These are phyloP conservation scores for Ctenicera cuprea DNA, from an alignment of 2,888 invertebrate genomes.

Conservation along the genomic window DNA sequence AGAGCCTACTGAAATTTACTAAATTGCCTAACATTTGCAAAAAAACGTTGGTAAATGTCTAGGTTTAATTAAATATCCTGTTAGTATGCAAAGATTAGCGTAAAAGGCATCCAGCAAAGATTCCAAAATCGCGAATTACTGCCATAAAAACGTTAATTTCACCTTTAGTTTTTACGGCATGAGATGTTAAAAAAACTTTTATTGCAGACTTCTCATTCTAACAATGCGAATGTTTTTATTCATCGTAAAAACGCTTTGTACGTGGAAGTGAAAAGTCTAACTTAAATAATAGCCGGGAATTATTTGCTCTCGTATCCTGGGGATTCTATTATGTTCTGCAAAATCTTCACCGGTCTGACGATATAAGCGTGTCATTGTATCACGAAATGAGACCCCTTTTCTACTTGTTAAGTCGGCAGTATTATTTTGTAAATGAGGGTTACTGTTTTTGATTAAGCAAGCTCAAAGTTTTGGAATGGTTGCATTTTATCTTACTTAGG, in stretches of 20 bases:
- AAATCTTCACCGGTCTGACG: conserved; percentile 33
- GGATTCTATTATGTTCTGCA: conserved; percentile 37
- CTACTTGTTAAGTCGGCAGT: conserved; percentile 33
- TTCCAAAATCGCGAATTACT: conserved; percentile 19
- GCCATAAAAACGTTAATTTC: conserved; percentile 24
- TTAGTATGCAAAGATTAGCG: conserved; percentile 6
- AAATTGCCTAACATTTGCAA: not conserved
- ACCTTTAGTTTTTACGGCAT: conserved; percentile 16
- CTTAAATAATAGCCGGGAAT: conserved; percentile 35
- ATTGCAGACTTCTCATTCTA: conserved; percentile 17
- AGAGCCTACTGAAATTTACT: not conserved
- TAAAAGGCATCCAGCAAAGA: conserved; percentile 8
- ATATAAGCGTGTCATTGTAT: conserved; percentile 37
- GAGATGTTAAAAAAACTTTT: conserved; percentile 11
- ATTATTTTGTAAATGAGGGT: conserved; percentile 43
- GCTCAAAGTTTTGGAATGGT: conserved; percentile 8
- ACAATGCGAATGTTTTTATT: conserved; percentile 28
- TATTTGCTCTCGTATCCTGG: conserved; percentile 34
- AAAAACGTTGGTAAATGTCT: not conserved
- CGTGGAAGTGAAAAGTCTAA: conserved; percentile 31
- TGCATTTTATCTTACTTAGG: not conserved
- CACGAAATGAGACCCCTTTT: conserved; percentile 35
- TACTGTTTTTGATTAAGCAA: conserved; percentile 38
- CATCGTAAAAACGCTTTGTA: conserved; percentile 36
- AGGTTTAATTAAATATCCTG: conserved; percentile 16